These are phyloP conservation scores for Chiloscyllium punctatum DNA, from an alignment of 2,797 vertebrate genomes.

Conservation along the genomic window DNA sequence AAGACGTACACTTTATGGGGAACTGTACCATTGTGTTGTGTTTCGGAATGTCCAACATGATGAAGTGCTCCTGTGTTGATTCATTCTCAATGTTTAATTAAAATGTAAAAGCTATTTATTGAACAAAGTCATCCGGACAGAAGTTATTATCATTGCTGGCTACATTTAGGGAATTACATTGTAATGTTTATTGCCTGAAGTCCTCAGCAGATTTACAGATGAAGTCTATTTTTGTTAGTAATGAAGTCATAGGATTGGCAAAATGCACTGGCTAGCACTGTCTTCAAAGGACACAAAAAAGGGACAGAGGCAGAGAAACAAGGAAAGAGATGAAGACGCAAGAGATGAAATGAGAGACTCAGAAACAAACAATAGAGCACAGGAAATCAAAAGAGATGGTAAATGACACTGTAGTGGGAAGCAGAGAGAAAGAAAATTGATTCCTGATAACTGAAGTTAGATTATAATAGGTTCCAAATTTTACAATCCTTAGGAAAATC, in stretches of 20 bases:
- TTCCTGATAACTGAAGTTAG: not conserved
- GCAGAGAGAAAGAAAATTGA: not conserved
- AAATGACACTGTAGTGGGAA: too few species aligned
- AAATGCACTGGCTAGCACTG: not conserved
- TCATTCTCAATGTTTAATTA: conserved; percentile 1
- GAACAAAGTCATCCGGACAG: not conserved
- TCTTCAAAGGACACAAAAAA: not conserved
- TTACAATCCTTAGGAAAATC: too few species aligned
- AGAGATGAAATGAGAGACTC: too few species aligned
- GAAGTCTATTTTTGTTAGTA: not conserved
- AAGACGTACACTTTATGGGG: too few species aligned
- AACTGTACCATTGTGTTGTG: not conserved
- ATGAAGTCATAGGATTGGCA: not conserved
- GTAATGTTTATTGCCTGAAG: not conserved
- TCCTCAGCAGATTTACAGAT: not conserved
- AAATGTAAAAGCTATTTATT: not conserved
- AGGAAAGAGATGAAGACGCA: not conserved
- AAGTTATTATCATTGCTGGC: conserved; percentile 14
- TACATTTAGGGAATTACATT: conserved; percentile 2
- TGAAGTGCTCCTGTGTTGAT: not conserved
- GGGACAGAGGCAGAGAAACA: not conserved
- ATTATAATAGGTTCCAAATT: not conserved
- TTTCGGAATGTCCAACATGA: not conserved
- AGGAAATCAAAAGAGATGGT: not conserved
- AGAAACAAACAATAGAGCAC: not conserved